A percentile compares a stretch with the other conserved stretches of the same genome.
These are phyloP conservation scores for Hemiscyllium ocellatum DNA, from an alignment of 2,113 vertebrate species.

Conservation along the genomic window DNA sequence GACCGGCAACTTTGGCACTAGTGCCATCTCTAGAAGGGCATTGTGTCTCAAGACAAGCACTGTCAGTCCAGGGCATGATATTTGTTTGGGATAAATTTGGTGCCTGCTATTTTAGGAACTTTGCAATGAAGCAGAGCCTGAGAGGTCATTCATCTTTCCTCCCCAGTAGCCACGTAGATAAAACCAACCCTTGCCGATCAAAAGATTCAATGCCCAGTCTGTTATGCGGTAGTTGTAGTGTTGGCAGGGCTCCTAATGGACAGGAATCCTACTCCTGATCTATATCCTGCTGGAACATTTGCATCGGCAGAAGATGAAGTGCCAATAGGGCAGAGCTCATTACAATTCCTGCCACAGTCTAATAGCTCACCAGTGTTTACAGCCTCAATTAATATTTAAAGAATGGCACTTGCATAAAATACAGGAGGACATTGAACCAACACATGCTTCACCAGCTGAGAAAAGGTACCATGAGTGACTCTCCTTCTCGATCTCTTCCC, in stretches of 20 bases:
- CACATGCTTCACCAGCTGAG: not conserved
- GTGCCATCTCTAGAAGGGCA: too few species aligned
- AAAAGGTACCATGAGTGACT: not conserved
- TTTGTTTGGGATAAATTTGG: too few species aligned
- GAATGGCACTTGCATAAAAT: not conserved
- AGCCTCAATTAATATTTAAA: not conserved
- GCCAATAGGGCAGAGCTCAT: not conserved
- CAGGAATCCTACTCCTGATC: not conserved
- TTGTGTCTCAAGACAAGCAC: too few species aligned
- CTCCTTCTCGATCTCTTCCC: too few species aligned
- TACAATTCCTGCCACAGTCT: not conserved
- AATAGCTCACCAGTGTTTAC: not conserved
- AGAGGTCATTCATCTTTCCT: not conserved
- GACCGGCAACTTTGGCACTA: too few species aligned
- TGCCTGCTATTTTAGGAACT: not conserved
- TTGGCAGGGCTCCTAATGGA: not conserved
- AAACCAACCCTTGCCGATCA: not conserved
- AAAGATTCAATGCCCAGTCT: not conserved
- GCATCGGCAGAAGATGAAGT: not conserved
- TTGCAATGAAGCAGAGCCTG: not conserved
- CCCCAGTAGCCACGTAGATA: not conserved
- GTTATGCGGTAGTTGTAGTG: not conserved
- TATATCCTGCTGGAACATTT: not conserved
- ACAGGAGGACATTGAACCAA: not conserved
- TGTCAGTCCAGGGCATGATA: too few species aligned